Evolutionary conservation across 2,797 vertebrate species (phyloP), one percentile per base, ranked within the genome.

Genomic region (Anguilla obscura): DNA sequence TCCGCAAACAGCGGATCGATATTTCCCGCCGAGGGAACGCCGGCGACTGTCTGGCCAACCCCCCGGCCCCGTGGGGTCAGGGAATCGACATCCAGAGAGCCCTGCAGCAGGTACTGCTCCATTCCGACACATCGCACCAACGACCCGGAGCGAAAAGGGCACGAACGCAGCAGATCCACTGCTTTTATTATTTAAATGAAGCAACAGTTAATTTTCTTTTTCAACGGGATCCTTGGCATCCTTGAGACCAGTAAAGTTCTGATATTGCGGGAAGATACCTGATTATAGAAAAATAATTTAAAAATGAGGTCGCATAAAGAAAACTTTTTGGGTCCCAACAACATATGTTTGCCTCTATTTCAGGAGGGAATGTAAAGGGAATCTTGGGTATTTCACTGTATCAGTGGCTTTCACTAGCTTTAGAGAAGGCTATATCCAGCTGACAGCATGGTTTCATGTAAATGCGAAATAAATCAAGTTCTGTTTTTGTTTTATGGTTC

Each of bases 31-130:
- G 98, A 0, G 98, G 98, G 30, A 99, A 99, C 0, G 98, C 98
- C 0, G 98, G 98, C 0, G 98, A 99, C 92, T 99, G 98, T 91
- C 95, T 99, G 45, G 98, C 98, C 87, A 99, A 99, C 89, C 98
- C 98, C 0, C 98, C 98, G 0, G 98, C 98, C 56, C 98, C 98
- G 1, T 99, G 98, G 98, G 98, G 98, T 0, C 98, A 99, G 86
- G 98, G 98, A 58, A 98, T 99, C 0, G 98, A 99, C 94, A 99
- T 99, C 90, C 98, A 99, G 95, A 96, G 98, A 92, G 98, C 98
- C 0, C 95, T 99, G 91, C 97, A 98, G 90, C 98, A 99, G 97
- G 98, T 98, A 87, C 80, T 98, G 97, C 98, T 98, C 36, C 36
- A 87, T 63, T n/a, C 21, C 60, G 93, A 27, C 1, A 18, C 83